Evolutionary conservation across 1,140 invertebrate species (phyloP), one percentile per base, ranked within the genome.

Genomic region (Zaprionus ornatus): DNA sequence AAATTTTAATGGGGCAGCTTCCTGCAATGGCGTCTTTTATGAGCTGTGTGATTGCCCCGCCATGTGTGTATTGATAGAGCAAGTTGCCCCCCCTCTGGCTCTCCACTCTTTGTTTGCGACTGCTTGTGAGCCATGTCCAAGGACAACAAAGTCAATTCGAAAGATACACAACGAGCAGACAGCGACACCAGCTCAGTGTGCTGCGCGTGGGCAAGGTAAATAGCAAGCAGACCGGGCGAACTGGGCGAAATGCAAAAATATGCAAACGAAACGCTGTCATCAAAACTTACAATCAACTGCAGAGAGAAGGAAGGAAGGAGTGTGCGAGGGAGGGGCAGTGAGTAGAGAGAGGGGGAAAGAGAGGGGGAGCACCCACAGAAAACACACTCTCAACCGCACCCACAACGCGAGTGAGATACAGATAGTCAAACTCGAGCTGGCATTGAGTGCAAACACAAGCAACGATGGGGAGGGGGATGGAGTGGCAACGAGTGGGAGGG

Each of bases 211-310:
- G 57, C 63, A 75, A 74, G 71, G 71, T 75, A 75, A 75, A 50
- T 17, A 10, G 50, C 69, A 77, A 65, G 70, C 10, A 57, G 60
- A 55, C 48, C 40, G 29, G 57, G 29, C 61, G n/a, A 29, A 35
- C 68, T 29, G 63, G 13, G 32, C 65, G 63, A 85, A 88, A 90
- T 90, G 85, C 85, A 90, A 90, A 90, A 90, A 90, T 90, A 90
- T 90, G 85, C 85, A 79, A 90, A 81, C 81, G 75, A 77, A 79
- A 61, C 66, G 76, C 68, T 84, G 82, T 84, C 82, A 86, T 80
- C 81, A 79, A 68, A 86, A 85, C 81, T 79, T 77, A 81, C 81
- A 90, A 90, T 90, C 85, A 90, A 68, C 78, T 74, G 66, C 62
- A 40, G 59, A 48, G 21, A 21, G 50, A 42, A 35, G 2, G 35